These are phyloP conservation scores for Archivesica marissinica DNA, from an alignment of 1,140 invertebrate genomes.

Conservation along the genomic window DNA sequence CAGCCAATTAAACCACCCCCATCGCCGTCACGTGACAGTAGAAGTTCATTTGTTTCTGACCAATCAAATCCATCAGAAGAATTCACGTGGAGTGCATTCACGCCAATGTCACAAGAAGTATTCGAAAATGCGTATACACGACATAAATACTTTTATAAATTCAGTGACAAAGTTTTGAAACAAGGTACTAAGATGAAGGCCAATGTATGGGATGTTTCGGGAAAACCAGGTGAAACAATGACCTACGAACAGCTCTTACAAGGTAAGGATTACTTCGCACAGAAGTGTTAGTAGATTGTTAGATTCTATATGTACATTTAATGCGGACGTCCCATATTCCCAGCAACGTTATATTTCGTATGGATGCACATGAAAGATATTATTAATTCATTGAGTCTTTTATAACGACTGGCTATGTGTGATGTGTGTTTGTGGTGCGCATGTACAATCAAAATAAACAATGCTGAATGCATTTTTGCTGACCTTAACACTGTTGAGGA, in stretches of 20 bases:
- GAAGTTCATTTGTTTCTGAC: conserved; percentile 44
- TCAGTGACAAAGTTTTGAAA: conserved; percentile 71
- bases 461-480: too few relatives aligned
- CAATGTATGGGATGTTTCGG: conserved; percentile 71
- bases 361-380: neutral
- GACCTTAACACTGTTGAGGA: too few relatives aligned
- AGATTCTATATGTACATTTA: neutral
- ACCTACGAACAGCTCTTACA: conserved; percentile 77
- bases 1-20: conserved; percentile 27
- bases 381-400: too few relatives aligned
- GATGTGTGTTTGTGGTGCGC: too few relatives aligned
- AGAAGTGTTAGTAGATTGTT: too few relatives aligned
- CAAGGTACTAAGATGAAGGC: conserved; percentile 73
- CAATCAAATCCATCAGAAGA: conserved; percentile 66
- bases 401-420: too few relatives aligned
- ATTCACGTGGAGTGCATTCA: conserved; percentile 73
- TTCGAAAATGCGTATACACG: conserved; percentile 71
- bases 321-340: neutral
- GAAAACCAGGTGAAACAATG: conserved; percentile 72
- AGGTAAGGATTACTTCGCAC: conserved; percentile 67
- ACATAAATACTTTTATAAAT: conserved; percentile 72
- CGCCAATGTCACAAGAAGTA: conserved; percentile 65
- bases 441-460: too few relatives aligned
- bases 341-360: neutral
- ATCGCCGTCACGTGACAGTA: conserved; percentile 36